These are phyloP conservation scores for Dolichoris vasculosae DNA, from an alignment of 1,140 invertebrate genomes.

Conservation along the genomic window DNA sequence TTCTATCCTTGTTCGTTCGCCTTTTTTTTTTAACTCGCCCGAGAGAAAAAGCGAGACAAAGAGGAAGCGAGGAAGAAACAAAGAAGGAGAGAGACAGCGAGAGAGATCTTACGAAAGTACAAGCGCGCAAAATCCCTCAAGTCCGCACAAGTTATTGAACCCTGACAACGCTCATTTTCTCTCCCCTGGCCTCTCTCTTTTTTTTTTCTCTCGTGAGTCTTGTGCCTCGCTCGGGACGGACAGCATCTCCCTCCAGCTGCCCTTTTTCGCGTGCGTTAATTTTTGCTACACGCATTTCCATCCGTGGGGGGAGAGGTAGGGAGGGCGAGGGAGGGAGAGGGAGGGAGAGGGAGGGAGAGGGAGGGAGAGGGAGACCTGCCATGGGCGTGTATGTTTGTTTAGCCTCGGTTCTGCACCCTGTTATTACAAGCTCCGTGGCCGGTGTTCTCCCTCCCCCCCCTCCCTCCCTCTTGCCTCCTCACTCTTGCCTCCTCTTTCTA, in stretches of 20 bases:
- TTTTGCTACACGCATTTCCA: slow-evolving; percentile 46
- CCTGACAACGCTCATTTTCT: slow-evolving; percentile 46
- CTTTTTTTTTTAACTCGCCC: neutral
- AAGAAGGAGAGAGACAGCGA: neutral
- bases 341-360: slow-evolving; percentile 27
- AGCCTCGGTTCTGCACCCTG: slow-evolving; percentile 65
- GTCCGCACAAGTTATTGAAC: slow-evolving; percentile 48
- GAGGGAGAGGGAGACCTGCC: slow-evolving; percentile 22
- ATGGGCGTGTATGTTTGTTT: slow-evolving; percentile 73
- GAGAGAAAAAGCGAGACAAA: neutral
- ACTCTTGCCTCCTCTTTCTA: slow-evolving; percentile 13
- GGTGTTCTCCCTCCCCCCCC: slow-evolving; percentile 47
- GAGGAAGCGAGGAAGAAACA: neutral
- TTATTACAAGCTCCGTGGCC: slow-evolving; percentile 63
- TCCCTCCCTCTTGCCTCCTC: neutral
- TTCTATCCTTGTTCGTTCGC: slow-evolving; percentile 8
- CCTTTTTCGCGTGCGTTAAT: slow-evolving; percentile 32
- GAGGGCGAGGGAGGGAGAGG: slow-evolving; percentile 16
- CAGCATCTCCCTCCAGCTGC: neutral
- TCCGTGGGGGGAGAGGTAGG: neutral
- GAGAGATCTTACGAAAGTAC: neutral
- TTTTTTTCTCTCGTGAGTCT: slow-evolving; percentile 27
- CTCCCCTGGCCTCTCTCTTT: slow-evolving; percentile 2
- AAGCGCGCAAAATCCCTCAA: slow-evolving; percentile 43
- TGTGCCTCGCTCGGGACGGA: slow-evolving; percentile 3